Evolutionary conservation across 2,888 invertebrate genomes (phyloP).

Genomic region (Hemaris fuciformis): DNA sequence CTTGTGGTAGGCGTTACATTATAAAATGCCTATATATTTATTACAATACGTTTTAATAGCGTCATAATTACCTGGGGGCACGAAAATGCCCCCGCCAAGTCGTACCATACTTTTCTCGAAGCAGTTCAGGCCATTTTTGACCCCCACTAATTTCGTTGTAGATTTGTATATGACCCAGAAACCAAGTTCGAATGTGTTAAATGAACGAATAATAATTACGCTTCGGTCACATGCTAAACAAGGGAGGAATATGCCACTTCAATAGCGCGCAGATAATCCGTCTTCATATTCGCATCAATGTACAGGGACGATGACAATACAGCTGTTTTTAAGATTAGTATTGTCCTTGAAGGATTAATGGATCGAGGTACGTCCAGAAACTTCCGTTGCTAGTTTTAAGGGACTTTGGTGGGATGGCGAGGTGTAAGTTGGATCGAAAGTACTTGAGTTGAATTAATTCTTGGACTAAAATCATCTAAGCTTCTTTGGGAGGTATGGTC

Average conservation of each 20-base stretch:
- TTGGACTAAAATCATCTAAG: no score
- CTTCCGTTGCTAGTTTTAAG: conserved; percentile 11
- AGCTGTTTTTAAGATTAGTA: conserved; percentile 38
- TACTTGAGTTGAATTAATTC: background rate
- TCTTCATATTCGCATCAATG: conserved; percentile 52
- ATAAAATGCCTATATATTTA: no score
- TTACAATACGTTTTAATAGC: no score
- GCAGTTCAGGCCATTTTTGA: no score
- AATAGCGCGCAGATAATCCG: conserved; percentile 36
- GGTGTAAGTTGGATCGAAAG: background rate
- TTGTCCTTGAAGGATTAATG: conserved; percentile 20
- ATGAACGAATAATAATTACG: background rate
- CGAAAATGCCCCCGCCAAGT: no score
- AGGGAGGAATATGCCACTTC: conserved; percentile 1
- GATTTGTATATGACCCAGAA: no score
- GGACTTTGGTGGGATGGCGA: background rate
- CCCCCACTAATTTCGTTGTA: no score
- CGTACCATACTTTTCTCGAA: no score
- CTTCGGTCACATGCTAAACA: background rate
- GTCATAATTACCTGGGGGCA: no score
- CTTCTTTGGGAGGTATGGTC: no score
- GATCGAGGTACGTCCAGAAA: conserved; percentile 20
- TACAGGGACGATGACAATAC: conserved; percentile 80
- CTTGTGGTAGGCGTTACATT: no score
- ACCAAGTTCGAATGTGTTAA: background rate